A percentile compares a stretch with the other conserved stretches of the same genome.
Conservation (phyloP, 2,797 vertebrate genomes). For the Hephaestus fuliginosus region DNA sequence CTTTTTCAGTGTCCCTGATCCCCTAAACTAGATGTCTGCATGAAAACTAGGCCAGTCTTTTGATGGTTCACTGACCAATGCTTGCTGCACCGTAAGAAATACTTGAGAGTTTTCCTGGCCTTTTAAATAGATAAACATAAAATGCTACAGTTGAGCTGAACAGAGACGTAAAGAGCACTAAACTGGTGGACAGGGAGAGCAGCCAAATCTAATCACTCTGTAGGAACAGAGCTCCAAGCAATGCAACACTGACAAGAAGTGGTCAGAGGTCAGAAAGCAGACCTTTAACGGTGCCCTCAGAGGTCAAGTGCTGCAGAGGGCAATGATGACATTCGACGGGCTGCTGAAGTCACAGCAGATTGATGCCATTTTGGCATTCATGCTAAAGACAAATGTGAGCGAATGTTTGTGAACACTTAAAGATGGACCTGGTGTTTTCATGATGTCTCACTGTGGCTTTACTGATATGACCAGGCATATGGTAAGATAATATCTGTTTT, state of each 20-base stretch:
- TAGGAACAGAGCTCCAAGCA: slow-evolving; percentile 50
- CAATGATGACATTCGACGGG: slow-evolving; percentile 51
- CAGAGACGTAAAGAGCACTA: slow-evolving; percentile 2
- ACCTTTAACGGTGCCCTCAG: slow-evolving; percentile 43
- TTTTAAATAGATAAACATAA: slow-evolving; percentile 49
- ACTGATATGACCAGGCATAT: slow-evolving; percentile 25
- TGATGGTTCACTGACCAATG: slow-evolving; percentile 71
- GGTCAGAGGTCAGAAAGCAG: slow-evolving; percentile 71
- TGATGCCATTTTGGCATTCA: slow-evolving; percentile 50
- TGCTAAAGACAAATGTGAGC: slow-evolving; percentile 22
- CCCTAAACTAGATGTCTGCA: slow-evolving; percentile 60
- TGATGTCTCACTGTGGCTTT: slow-evolving; percentile 15
- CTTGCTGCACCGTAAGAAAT: slow-evolving; percentile 42
- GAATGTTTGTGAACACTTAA: slow-evolving; percentile 24
- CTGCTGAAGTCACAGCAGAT: slow-evolving; percentile 40
- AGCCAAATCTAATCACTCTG: slow-evolving; percentile 61
- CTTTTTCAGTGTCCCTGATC: slow-evolving; percentile 39
- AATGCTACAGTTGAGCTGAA: slow-evolving; percentile 25
- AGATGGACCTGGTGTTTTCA: slow-evolving; percentile 32
- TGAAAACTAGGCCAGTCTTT: slow-evolving; percentile 73
- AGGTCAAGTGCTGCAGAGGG: slow-evolving; percentile 64
- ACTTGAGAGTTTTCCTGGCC: slow-evolving; percentile 24
- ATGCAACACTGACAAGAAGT: slow-evolving; percentile 57
- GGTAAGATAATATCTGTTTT: slow-evolving; percentile 40
- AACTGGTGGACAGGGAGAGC: slow-evolving; percentile 26